phyloP scores from a whole-genome alignment of 92 coral and sea anemone species.

The Epizoanthus ramosus region DNA sequence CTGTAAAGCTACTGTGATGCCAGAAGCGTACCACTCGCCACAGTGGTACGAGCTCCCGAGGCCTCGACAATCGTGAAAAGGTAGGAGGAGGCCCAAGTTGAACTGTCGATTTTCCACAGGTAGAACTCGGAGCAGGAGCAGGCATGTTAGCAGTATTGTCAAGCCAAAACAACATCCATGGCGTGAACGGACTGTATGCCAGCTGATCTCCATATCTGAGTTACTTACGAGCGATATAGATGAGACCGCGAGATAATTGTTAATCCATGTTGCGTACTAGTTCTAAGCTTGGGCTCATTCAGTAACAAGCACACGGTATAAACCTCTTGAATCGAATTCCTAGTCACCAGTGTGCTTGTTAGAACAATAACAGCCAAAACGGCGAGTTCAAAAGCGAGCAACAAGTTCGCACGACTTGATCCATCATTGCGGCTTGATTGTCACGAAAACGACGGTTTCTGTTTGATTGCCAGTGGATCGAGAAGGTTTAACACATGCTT shows the following conservation, averaged over 20 bases:
- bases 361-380: too few species aligned
- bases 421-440: too few species aligned
- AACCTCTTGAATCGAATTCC: neutral
- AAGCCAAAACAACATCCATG: neutral
- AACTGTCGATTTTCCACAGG: slow-evolving; percentile 26
- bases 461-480: too few species aligned
- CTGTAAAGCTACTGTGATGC: slow-evolving; percentile 59
- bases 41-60: slow-evolving; percentile 34
- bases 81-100: slow-evolving; percentile 50
- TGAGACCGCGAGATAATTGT: neutral
- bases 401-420: too few species aligned
- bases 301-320: neutral
- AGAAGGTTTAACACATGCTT: too few species aligned
- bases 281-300: neutral
- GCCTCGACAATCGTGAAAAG: slow-evolving; percentile 31
- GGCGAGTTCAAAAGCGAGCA: too few species aligned
- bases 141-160: neutral
- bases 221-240: neutral
- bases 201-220: slow-evolving; percentile 13
- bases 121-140: slow-evolving; percentile 11
- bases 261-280: neutral
- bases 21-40: slow-evolving; percentile 64
- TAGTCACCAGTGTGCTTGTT: too few species aligned
- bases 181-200: neutral
- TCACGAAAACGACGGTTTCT: too few species aligned